These are phyloP conservation scores for Muntiacus reevesi DNA, from an alignment of 2,113 vertebrate species.

Conservation along the genomic window DNA sequence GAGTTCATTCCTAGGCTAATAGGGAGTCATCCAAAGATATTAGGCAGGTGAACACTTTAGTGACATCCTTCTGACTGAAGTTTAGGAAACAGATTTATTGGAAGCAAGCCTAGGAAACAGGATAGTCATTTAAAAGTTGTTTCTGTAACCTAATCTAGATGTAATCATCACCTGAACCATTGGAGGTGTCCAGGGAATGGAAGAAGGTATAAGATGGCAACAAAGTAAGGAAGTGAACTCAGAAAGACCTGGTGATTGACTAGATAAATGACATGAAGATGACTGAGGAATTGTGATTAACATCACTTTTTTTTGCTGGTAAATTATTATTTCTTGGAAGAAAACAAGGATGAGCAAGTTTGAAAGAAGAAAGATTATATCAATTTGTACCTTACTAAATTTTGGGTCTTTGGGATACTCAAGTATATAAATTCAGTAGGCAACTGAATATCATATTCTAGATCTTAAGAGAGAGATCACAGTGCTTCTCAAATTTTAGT, in stretches of 20 bases:
- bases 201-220: background rate
- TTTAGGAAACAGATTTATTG: background rate
- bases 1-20: background rate
- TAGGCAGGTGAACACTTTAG: background rate
- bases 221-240: background rate
- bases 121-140: background rate
- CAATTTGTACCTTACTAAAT: background rate
- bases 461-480: background rate
- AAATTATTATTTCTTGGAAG: background rate
- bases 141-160: background rate
- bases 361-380: background rate
- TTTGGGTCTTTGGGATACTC: background rate
- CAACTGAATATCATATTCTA: background rate
- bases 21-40: background rate
- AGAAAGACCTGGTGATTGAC: background rate
- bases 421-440: background rate
- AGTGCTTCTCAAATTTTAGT: background rate
- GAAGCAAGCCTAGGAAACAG: background rate
- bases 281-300: background rate
- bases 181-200: background rate
- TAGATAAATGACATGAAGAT: background rate
- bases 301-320: background rate
- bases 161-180: background rate
- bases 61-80: background rate
- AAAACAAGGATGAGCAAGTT: background rate